Base-by-base conservation (phyloP, 1,140 invertebrate species). In the Drosophila busckii region DNA sequence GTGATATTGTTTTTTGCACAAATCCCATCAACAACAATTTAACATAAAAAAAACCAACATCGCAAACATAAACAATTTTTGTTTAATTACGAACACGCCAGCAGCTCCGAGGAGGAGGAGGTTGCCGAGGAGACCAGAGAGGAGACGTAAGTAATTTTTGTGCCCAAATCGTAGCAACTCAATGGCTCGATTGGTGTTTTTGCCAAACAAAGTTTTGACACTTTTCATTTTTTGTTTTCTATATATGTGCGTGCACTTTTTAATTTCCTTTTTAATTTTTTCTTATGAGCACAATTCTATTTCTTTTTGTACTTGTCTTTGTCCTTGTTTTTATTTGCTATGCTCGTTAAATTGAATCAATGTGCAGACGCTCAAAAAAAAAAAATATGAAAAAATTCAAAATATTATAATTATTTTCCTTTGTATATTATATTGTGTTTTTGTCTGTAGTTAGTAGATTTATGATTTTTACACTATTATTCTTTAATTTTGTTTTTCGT, bases 71-170 rank as follows among this genome's bases (percentile, higher is more conserved):
- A 37, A 44, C 15, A 10, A 44, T 38, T 20, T 13, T 16, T 35
- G 64, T 78, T 83, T 84, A 63, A 70, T 84, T 71, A 78, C 67
- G 70, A 78, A 68, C 67, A 50, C 65, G 49, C 34, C 60, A 83
- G 78, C 76, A 84, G 85, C 88, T 91, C 90, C 88, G 91, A 92
- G 90, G 91, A 92, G 89, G 91, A 91, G 78, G 91, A 91, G 78
- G 85, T 86, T 70, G 90, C 90, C 89, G 91, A 92, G 90, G 84
- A 86, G 66, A 80, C 73, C 80, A 89, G 91, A 85, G 89, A 89
- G 87, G 91, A 92, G 88, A 91, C 90, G 91, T 92, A 91, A 92
- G 91, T 92, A 85, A 35, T 69, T 78, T 73, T 63, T 71, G 73
- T 78, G 59, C 45, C 73, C 73, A 54, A 52, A 55, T 38, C 55